Conservation (phyloP, 2,113 vertebrate genomes). For the Alligator sinensis region DNA sequence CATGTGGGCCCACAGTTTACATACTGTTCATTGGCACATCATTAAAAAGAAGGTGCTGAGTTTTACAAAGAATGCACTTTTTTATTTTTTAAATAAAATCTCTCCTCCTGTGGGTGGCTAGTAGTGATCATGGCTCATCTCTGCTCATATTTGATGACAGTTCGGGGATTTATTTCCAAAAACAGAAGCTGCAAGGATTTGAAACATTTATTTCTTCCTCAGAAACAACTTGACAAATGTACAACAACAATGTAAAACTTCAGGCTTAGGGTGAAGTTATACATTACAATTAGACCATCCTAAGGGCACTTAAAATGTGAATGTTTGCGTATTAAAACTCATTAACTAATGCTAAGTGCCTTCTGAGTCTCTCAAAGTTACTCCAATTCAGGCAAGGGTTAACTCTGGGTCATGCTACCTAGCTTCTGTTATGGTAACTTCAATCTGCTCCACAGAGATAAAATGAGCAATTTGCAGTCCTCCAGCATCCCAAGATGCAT, state of each 20-base stretch:
- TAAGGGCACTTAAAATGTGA: too few species aligned
- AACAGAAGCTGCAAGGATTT: constrained; percentile 25
- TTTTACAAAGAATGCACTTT: background rate
- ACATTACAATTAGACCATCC: too few species aligned
- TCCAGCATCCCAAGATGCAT: too few species aligned
- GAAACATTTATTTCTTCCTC: constrained; percentile 14
- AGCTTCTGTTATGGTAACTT: too few species aligned
- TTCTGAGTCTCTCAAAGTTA: too few species aligned
- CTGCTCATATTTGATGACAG: constrained; percentile 35
- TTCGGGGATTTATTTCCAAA: constrained; percentile 54
- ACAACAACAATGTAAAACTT: too few species aligned
- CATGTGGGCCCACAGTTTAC: constrained; percentile 21
- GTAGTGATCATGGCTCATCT: constrained; percentile 22
- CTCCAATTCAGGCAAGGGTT: too few species aligned
- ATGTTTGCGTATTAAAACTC: too few species aligned
- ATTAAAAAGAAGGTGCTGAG: background rate
- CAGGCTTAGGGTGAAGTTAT: background rate
- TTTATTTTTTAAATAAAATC: constrained; percentile 27
- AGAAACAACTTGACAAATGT: background rate
- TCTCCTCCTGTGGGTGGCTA: background rate
- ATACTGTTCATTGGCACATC: background rate
- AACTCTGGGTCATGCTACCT: too few species aligned
- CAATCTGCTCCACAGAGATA: too few species aligned
- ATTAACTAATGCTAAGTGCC: too few species aligned
- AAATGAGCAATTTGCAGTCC: too few species aligned